Evolutionary conservation across 1,140 invertebrate genomes (phyloP), one percentile per base, ranked within the genome.

Genomic region (Antheraea mylitta): DNA sequence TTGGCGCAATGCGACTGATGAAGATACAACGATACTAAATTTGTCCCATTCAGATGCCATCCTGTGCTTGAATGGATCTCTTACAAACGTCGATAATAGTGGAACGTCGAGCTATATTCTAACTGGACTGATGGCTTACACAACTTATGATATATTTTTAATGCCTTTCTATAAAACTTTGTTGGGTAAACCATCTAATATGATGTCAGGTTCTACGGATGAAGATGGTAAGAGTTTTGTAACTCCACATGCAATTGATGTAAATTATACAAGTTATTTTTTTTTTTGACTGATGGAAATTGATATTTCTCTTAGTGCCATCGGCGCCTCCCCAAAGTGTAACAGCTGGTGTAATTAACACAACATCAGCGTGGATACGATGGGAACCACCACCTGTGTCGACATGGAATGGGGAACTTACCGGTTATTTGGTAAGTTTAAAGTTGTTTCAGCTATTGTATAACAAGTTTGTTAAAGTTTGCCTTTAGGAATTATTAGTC

Each of bases 81-180:
- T 91, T 91, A 95, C 70, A 91, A 95, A 85, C 92, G 94, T 81
- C 87, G 95, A 80, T 94, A 95, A 77, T 93, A 95, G 82, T 94
- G 96, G 86, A 92, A 95, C 75, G 86, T 92, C 89, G 7, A 92
- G 90, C 68, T 89, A 91, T 68, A 76, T 90, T 30, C 80, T 97
- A 30, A 95, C 94, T 62, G 95, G 95, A 36, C 92, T 97, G 66
- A 89, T 93, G 66, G 94, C 96, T 73, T 96, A 95, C 86, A 94
- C 94, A 22, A 93, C 94, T 64, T 97, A 97, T 88, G 94, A 96
- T 88, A 95, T 97, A 85, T 97, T 97, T 86, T 88, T 97, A 58
- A 94, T 96, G 80, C 96, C 96, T 22, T 96, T 95, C 83, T 96
- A 96, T 85, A 96, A 96, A 84, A 95, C 94, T 83, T 93, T 97